Base-by-base conservation (phyloP, 2,113 vertebrate genomes). In the Paradisaea rubra region DNA sequence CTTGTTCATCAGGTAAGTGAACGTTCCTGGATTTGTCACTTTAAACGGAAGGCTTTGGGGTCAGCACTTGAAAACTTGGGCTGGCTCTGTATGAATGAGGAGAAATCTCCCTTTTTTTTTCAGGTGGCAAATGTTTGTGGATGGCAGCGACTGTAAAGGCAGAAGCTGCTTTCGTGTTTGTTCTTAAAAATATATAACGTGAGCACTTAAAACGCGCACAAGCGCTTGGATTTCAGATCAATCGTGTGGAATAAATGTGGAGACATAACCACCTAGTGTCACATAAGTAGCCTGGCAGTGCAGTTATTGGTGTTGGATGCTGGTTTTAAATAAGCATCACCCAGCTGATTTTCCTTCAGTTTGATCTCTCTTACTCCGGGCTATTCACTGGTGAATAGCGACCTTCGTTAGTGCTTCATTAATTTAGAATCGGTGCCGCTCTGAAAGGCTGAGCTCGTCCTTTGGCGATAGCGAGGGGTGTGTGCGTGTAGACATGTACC, bases 1-100 rank as follows among this genome's bases (percentile, higher is more conserved):
- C 99, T 77, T 99, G 99, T 89, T 99, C 99, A 96, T 99, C 99
- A 99, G 99, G 99, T 99, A 98, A 98, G 99, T 98, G 49, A 39
- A 23, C 14, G 59, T 12, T 93, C 31, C 23, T 70, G 64, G 15
- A 16, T 72, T 81, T 65, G 30, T 57, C 5, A 3, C 72, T 84
- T 64, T 69, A 33, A 53, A 20, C 1, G 1, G 52, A 31, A 57
- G 47, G 57, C 28, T 92, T 61, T 57, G 56, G 52, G 59, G 42
- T 73, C 47, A 82, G 47, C 42, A 0, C 28, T 80, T 25, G 22
- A 15, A 80, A 73, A 60, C 79, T 59, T 56, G 82, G n/a, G 31
- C 25, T 52, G 80, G 28, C 81, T 68, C 60, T 17, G 7, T 41
- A 2, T 44, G 70, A n/a, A 41, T 24, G 61, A 31, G 52, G 24